Base-by-base conservation (phyloP, 1,140 invertebrate species). In the Euwallacea fornicatus region DNA sequence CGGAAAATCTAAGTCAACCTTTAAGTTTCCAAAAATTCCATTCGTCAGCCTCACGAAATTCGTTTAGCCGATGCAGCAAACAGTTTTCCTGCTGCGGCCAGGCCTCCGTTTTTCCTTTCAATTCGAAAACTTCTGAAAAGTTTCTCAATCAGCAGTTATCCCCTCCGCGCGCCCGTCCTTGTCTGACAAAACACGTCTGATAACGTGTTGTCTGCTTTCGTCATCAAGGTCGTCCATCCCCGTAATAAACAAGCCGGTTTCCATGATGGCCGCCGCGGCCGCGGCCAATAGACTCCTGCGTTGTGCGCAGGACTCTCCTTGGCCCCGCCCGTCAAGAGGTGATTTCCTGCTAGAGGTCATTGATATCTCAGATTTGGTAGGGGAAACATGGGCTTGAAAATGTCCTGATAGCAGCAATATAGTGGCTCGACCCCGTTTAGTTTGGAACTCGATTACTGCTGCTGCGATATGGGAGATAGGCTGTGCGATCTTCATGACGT, bases 251-350 rank as follows among this genome's bases (percentile, higher is more conserved):
- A 15, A 16, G 55, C 16, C 59, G 10, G n/a, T 56, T 65, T 66
- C 44, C 63, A 66, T 61, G 70, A 72, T 72, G 70, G 70, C 70
- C 70, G 70, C 70, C 63, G 56, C 10, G 0, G 21, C 16, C 15
- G n/a, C 56, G 56, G 42, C 70, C 56, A 72, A 72, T 72, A 7
- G 11, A 13, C 61, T 11, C 21, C 8, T 11, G 21, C 16, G n/a
- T 16, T 7, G 33, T 46, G 63, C 70, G 70, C 56, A 66, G 15
- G 43, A 16, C 54, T 16, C 21, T n/a, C 11, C 11, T 42, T 53
- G 9, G 63, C 56, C 56, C 70, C 70, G 33, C 70, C 70, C 54
- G n/a, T 15, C 16, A 9, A 13, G 50, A 2, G 8, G 50, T 46
- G 44, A 13, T 72, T 61, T 67, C 63, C 16, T 44, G 46, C 21